Evolutionary conservation across 2,888 invertebrate genomes (phyloP), one percentile per base, ranked within the genome.

Genomic region (Brachypterus glaber): DNA sequence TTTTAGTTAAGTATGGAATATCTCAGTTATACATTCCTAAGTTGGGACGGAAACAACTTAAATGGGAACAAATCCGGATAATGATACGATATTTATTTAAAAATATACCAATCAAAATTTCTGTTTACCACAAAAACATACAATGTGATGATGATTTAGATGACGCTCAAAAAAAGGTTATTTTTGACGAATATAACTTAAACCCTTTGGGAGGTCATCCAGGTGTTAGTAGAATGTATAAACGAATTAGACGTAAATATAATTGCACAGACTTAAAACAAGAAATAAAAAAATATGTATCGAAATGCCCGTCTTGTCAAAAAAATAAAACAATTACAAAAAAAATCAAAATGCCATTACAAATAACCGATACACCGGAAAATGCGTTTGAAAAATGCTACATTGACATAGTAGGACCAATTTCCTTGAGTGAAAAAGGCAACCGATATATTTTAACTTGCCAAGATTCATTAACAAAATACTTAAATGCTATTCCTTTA

Each of bases 341-440:
- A 32, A 32, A 18, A 4, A 42, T 34, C 11, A 43, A 44, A 27
- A 38, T 39, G 30, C 55, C 58, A 1, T 42, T 59, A 48, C 45
- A 48, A 40, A 48, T 51, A 9, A 54, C 54, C 1, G 46, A 41
- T 1, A 50, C 54, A 3, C 43, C 49, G 2, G 25, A 31, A 4
- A 38, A 41, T 33, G 44, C 54, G 2, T 52, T 54, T 15, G 50
- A 54, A 40, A 39, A 46, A 39, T 35, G 53, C 3, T 43, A 46
- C 4, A 7, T 56, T 21, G 55, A 57, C 18, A 46, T 55, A 8
- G 54, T 57, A 24, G 54, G 53, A 7, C 56, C 53, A 3, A 33
- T 57, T 25, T 43, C 50, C 0, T 17, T 44, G 17, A 47, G 51
- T 0, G 33, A 41, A 25, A 25, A 37, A 2, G 54, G 52, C 5